Percentiles rank a stretch among this genome's conserved stretches.
phyloP scores from a whole-genome alignment of 2,113 vertebrate genomes.

The Brachypodius melanocephalos region DNA sequence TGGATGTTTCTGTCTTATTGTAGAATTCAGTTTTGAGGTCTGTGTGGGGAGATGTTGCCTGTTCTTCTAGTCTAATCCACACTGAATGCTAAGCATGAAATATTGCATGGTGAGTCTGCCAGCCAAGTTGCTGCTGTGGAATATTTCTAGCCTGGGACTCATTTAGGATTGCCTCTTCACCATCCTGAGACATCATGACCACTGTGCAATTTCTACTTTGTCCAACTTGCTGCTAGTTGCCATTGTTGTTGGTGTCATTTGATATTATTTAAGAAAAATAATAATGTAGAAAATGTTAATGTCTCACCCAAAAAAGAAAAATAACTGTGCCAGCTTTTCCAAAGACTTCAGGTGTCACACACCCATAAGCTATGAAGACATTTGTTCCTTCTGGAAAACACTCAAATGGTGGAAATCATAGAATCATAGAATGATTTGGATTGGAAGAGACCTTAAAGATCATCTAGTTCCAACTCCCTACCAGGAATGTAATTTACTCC shows the following conservation, averaged over 20 bases:
- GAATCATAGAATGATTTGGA: neutral
- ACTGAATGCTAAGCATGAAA: neutral
- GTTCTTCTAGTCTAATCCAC: neutral
- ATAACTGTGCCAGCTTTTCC: neutral
- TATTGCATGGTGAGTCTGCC: neutral
- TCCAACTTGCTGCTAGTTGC: neutral
- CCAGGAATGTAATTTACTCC: neutral
- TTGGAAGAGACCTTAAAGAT: neutral
- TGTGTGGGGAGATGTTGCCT: neutral
- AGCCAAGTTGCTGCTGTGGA: neutral
- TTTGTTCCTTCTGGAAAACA: neutral
- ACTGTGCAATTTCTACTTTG: neutral
- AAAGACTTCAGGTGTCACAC: neutral
- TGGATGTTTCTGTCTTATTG: neutral
- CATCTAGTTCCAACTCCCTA: neutral
- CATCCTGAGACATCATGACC: neutral
- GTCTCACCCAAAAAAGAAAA: neutral
- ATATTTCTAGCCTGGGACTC: neutral
- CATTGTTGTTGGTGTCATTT: neutral
- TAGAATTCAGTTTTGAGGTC: neutral
- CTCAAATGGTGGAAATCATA: neutral
- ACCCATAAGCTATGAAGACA: rapidly evolving
- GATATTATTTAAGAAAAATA: neutral
- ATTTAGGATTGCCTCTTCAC: neutral
- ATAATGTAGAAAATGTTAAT: neutral